Percentiles rank a stretch among this genome's conserved stretches.
Conservation (phyloP, 2,113 vertebrate genomes). For the Caranx ignobilis region DNA sequence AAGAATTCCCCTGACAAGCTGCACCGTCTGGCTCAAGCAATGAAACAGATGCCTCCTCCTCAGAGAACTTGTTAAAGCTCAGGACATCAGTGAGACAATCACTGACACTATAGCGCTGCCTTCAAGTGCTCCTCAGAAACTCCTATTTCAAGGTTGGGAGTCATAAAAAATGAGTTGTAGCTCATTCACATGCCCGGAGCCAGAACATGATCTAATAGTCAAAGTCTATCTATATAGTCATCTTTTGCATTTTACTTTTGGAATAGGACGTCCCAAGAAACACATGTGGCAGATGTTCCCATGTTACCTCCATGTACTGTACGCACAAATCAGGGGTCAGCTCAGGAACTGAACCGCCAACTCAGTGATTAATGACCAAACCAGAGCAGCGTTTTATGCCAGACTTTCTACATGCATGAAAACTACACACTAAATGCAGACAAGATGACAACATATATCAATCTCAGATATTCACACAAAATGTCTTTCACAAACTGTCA, state of each 20-base stretch:
- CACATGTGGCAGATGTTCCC: neutral
- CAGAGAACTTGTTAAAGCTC: conserved; percentile 61
- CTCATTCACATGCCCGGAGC: neutral
- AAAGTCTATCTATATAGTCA: neutral
- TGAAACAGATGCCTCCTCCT: conserved; percentile 73
- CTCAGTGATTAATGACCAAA: neutral
- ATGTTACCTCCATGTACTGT: neutral
- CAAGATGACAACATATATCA: neutral
- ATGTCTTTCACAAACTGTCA: neutral
- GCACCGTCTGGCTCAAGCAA: conserved; percentile 69
- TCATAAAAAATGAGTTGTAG: conserved; percentile 44
- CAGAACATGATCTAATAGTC: neutral
- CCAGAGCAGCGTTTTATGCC: conserved; percentile 6
- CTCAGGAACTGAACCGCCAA: neutral
- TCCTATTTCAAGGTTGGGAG: conserved; percentile 21
- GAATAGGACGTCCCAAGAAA: neutral
- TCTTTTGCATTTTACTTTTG: neutral
- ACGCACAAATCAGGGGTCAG: neutral
- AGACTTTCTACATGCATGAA: neutral
- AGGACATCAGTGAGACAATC: conserved; percentile 55
- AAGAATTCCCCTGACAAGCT: conserved; percentile 68
- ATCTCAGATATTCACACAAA: neutral
- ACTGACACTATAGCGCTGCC: conserved; percentile 6
- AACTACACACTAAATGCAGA: neutral
- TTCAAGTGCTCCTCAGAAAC: conserved; percentile 31